Evolutionary conservation across 2,113 vertebrate species (phyloP).

Genomic region (Myiagra hebetior): DNA sequence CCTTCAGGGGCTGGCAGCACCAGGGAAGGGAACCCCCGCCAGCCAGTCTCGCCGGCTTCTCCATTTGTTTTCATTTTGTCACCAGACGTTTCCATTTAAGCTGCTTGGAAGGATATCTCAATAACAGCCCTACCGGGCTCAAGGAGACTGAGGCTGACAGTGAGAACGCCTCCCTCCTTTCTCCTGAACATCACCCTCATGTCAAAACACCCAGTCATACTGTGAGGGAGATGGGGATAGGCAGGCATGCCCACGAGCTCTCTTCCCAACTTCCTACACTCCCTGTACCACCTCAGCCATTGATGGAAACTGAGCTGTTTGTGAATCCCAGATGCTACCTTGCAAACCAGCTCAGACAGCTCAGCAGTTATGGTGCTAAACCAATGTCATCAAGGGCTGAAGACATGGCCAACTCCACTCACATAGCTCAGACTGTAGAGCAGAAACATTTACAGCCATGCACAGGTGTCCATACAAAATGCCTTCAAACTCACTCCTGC

Average conservation of each 20-base stretch:
- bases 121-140: slow-evolving; percentile 12
- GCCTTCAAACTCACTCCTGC: neutral
- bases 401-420: neutral
- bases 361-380: neutral
- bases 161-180: neutral
- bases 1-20: neutral
- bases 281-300: neutral
- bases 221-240: neutral
- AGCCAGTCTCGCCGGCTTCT: neutral
- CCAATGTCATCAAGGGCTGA: neutral
- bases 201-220: neutral
- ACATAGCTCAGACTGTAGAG: neutral
- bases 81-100: slow-evolving; percentile 65
- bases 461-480: neutral
- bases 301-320: neutral
- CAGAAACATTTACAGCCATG: neutral
- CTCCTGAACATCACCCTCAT: neutral
- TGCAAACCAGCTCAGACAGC: neutral
- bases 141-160: slow-evolving; percentile 33
- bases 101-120: slow-evolving; percentile 60
- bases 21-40: neutral
- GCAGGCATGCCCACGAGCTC: neutral
- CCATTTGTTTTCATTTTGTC: slow-evolving; percentile 73
- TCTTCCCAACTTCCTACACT: neutral
- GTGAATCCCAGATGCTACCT: neutral